phyloP scores from a whole-genome alignment of 2,113 vertebrate genomes.

The Osmerus eperlanus region DNA sequence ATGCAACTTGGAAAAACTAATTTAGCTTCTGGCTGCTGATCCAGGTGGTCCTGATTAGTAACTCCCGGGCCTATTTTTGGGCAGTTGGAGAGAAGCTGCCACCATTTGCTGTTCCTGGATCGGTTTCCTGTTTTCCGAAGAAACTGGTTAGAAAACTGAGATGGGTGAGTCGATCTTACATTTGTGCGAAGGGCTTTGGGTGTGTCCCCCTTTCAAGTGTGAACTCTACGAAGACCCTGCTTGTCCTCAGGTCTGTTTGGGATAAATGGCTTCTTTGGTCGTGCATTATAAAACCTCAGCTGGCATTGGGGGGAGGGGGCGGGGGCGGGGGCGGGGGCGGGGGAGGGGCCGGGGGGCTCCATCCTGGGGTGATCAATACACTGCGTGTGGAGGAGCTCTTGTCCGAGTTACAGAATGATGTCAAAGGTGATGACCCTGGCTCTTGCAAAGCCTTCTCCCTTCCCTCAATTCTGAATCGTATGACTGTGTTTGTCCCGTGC shows the following conservation, averaged over 20 bases:
- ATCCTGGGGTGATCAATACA: constrained; percentile 17
- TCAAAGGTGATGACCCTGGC: constrained; percentile 45
- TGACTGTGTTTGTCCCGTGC: neutral
- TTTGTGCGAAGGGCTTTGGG: too few relatives aligned
- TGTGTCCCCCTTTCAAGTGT: too few relatives aligned
- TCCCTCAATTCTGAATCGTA: constrained; percentile 10
- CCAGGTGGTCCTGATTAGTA: constrained; percentile 57
- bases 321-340: neutral
- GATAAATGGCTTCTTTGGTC: constrained; percentile 18
- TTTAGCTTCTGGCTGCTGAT: constrained; percentile 12
- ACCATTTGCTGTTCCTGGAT: constrained; percentile 30
- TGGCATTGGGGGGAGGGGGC: constrained; percentile 18
- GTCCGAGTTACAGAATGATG: constrained; percentile 37
- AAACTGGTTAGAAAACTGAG: too few relatives aligned
- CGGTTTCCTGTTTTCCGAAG: neutral
- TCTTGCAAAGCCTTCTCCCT: constrained; percentile 5
- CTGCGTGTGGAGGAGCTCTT: constrained; percentile 31
- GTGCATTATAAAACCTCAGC: constrained; percentile 35
- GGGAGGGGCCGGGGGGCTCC: neutral
- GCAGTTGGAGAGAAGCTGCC: constrained; percentile 22
- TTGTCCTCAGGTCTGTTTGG: neutral
- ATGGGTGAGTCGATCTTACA: too few relatives aligned
- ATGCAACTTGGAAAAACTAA: constrained; percentile 52
- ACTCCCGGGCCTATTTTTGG: constrained; percentile 8
- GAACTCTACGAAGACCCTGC: neutral